Conservation (phyloP, 92 coral and sea anemone species). For the Heteractis magnifica region DNA sequence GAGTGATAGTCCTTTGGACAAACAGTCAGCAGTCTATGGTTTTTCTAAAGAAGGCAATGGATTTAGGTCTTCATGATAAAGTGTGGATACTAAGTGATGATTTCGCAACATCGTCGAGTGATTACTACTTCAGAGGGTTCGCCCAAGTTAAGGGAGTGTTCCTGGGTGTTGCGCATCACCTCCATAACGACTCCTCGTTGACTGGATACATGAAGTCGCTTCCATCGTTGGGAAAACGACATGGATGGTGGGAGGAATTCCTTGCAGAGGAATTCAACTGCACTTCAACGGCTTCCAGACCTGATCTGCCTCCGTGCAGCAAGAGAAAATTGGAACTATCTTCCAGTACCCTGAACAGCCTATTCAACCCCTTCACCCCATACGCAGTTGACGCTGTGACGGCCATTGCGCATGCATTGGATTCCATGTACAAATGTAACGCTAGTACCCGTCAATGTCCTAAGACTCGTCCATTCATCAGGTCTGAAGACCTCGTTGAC, state of each 20-base stretch:
- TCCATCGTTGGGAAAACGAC: constrained; percentile 6
- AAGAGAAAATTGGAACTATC: constrained; percentile 17
- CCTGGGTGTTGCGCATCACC: constrained; percentile 33
- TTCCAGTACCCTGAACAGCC: not conserved
- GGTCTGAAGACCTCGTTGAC: constrained; percentile 52
- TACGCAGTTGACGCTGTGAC: constrained; percentile 61
- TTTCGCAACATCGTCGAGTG: constrained; percentile 36
- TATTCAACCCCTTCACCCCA: constrained; percentile 48
- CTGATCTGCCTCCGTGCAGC: constrained; percentile 5
- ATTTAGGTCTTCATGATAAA: constrained; percentile 35
- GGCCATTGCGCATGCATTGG: constrained; percentile 60
- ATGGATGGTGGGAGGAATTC: constrained; percentile 51
- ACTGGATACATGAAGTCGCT: not conserved
- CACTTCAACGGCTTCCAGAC: not conserved
- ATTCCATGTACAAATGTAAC: constrained; percentile 48
- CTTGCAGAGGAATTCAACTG: constrained; percentile 44
- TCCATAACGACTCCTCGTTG: constrained; percentile 12
- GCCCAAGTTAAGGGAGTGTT: constrained; percentile 20
- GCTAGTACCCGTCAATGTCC: constrained; percentile 54
- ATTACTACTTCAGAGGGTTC: constrained; percentile 12
- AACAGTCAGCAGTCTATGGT: constrained; percentile 41
- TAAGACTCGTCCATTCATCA: constrained; percentile 31
- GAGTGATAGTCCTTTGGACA: constrained; percentile 51
- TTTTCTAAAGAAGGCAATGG: constrained; percentile 41
- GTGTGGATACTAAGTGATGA: constrained; percentile 66